These are phyloP conservation scores for Tenthredo amoena DNA, from an alignment of 2,888 invertebrate species.

Conservation along the genomic window DNA sequence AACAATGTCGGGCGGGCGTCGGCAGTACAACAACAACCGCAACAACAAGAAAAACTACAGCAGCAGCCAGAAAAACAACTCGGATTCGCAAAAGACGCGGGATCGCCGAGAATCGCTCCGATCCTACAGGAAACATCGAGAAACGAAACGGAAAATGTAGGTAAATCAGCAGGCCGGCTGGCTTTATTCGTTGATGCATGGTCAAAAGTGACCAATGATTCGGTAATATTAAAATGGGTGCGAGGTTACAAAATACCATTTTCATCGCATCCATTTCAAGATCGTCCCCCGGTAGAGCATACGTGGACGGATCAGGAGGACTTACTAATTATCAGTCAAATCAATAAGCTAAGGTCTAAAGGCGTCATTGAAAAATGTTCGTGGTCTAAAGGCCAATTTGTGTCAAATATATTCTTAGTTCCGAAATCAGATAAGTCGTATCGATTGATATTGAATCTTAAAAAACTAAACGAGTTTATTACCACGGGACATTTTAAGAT, in stretches of 20 bases:
- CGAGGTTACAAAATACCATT: neutral
- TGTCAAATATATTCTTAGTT: conserved; percentile 49
- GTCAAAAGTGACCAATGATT: neutral
- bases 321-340: neutral
- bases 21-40: neutral
- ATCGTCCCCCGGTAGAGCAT: neutral
- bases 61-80: no score
- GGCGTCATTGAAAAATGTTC: conserved; percentile 49
- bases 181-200: neutral
- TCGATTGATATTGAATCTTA: conserved; percentile 57
- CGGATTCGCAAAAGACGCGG: no score
- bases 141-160: neutral
- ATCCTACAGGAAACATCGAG: neutral
- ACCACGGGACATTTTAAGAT: conserved; percentile 56
- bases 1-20: conserved; percentile 38
- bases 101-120: neutral
- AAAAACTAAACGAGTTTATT: conserved; percentile 55
- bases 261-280: neutral
- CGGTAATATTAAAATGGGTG: neutral
- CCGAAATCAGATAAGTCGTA: conserved; percentile 44
- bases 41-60: neutral
- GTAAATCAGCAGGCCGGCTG: neutral
- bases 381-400: conserved; percentile 29
- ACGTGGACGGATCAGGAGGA: neutral
- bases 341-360: conserved; percentile 46